phyloP scores from a whole-genome alignment of 1,140 invertebrate species.

The Hesperophylax magnus region DNA sequence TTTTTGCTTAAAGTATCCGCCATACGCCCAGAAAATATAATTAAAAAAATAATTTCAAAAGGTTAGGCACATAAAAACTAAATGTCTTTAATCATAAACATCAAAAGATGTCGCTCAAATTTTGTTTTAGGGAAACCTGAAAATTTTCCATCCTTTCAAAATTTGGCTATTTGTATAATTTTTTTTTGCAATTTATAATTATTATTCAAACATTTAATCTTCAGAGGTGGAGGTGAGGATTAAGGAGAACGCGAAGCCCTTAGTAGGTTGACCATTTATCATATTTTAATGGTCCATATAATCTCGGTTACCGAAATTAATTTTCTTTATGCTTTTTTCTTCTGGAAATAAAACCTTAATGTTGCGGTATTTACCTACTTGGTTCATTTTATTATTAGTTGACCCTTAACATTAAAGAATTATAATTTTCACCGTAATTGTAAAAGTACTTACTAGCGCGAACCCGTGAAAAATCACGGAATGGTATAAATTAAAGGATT shows the following conservation, averaged over 20 bases:
- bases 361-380: neutral
- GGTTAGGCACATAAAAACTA: too few species aligned
- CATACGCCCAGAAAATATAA: too few species aligned
- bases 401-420: too few species aligned
- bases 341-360: neutral
- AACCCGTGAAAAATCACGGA: too few species aligned
- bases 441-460: too few species aligned
- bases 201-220: slow-evolving; percentile 13
- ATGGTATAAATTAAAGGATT: too few species aligned
- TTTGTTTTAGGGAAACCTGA: too few species aligned
- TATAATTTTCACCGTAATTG: too few species aligned
- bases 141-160: too few species aligned
- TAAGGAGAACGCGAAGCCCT: neutral
- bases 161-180: neutral
- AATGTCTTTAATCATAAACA: neutral
- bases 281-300: slow-evolving; percentile 5
- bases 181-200: slow-evolving; percentile 4
- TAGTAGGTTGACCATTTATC: slow-evolving; percentile 13
- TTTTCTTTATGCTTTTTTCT: neutral
- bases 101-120: neutral
- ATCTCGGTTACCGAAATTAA: neutral
- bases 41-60: too few species aligned
- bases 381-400: too few species aligned
- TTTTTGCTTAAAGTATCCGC: too few species aligned
- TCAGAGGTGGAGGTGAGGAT: neutral